A percentile compares a stretch with the other conserved stretches of the same genome.
Evolutionary conservation across 2,797 vertebrate genomes (phyloP).

Genomic region (Sciaenops ocellatus): DNA sequence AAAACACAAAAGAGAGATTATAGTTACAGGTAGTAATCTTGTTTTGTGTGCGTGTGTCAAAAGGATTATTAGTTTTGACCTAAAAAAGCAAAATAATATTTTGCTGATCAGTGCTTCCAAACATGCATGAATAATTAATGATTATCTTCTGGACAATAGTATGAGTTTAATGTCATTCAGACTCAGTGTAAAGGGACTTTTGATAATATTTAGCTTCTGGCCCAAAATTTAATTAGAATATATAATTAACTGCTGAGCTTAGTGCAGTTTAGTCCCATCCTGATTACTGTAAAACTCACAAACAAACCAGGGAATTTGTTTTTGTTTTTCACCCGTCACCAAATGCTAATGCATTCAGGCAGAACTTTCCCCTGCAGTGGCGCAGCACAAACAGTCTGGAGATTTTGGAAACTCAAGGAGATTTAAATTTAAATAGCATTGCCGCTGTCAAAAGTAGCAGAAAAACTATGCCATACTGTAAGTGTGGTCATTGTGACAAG

Average conservation of each 20-base stretch:
- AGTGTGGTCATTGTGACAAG: constrained; percentile 42
- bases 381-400: not conserved
- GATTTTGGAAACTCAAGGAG: not conserved
- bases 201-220: constrained; percentile 6
- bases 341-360: constrained; percentile 7
- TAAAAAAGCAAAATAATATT: no score
- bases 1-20: not conserved
- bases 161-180: not conserved
- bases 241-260: not conserved
- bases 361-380: not conserved
- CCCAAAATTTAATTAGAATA: not conserved
- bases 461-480: not conserved
- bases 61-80: not conserved
- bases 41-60: not conserved
- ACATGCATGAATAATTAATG: constrained; percentile 2
- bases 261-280: not conserved
- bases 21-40: not conserved
- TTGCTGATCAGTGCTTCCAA: no score
- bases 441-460: not conserved
- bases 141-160: not conserved
- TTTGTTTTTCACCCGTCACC: not conserved
- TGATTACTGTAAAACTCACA: constrained; percentile 2
- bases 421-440: not conserved
- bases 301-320: constrained; percentile 7
- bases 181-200: not conserved